Evolutionary conservation across 2,113 vertebrate species (phyloP).

Genomic region (Seriola dumerili): DNA sequence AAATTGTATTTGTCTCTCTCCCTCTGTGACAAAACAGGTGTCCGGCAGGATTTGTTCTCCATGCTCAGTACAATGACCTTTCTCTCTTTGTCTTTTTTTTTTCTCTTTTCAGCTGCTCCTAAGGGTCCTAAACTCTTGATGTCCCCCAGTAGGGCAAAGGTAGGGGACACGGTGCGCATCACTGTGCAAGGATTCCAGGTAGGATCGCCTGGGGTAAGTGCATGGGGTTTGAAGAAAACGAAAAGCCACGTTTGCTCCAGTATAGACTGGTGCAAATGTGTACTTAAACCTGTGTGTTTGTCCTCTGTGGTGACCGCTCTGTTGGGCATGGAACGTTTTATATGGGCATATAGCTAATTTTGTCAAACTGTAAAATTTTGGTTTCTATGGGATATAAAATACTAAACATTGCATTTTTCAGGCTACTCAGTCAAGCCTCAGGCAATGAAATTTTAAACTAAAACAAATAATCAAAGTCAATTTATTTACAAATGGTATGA

Average conservation of each 20-base stretch:
- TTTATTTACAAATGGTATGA: not conserved
- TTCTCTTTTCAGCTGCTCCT: conserved; percentile 88
- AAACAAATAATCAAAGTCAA: conserved; percentile 39
- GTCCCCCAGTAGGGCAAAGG: conserved; percentile 91
- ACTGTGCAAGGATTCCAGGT: conserved; percentile 97
- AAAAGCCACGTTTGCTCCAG: conserved; percentile 37
- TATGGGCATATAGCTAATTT: not conserved
- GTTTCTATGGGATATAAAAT: not conserved
- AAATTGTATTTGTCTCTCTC: conserved; percentile 80
- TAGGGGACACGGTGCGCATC: conserved; percentile 96
- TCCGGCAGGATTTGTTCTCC: conserved; percentile 61
- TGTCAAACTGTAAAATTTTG: not conserved
- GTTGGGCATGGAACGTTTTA: not conserved
- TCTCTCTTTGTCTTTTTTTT: conserved; percentile 53
- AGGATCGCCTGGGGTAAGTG: conserved; percentile 72
- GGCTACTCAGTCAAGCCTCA: not conserved
- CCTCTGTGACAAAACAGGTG: conserved; percentile 69
- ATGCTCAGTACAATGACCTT: conserved; percentile 73
- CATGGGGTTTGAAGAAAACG: conserved; percentile 57
- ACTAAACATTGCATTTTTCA: too few species aligned
- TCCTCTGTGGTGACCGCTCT: conserved; percentile 52
- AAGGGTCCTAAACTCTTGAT: conserved; percentile 94
- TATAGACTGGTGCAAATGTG: conserved; percentile 24
- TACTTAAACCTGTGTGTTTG: conserved; percentile 35
- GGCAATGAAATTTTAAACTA: not conserved